Evolutionary conservation across 1,140 invertebrate genomes (phyloP).

Genomic region (Magallana gigas): DNA sequence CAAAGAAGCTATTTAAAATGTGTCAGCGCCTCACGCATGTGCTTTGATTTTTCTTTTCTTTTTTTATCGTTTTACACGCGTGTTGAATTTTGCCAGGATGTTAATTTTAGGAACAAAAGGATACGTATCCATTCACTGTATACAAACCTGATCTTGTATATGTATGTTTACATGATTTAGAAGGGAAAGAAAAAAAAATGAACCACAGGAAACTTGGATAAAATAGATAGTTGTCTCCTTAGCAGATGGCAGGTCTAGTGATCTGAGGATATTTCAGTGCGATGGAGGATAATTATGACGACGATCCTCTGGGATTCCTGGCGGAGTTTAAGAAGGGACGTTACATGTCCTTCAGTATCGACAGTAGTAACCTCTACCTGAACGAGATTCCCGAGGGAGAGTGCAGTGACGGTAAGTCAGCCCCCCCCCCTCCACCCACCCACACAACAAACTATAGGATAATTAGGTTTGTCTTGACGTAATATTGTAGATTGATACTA

Average conservation of each 20-base stretch:
- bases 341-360: conserved; percentile 16
- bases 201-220: background rate
- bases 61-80: background rate
- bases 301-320: background rate
- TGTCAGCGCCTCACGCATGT: background rate
- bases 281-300: conserved; percentile 12
- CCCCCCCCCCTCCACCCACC: too few relatives aligned
- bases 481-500: too few relatives aligned
- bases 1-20: background rate
- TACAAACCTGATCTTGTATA: background rate
- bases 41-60: background rate
- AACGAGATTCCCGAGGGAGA: background rate
- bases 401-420: background rate
- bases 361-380: conserved; percentile 1
- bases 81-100: background rate
- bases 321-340: conserved; percentile 32
- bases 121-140: background rate
- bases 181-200: background rate
- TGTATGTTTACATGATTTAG: background rate
- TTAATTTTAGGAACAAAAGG: background rate
- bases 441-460: too few relatives aligned
- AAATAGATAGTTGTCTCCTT: background rate
- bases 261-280: background rate
- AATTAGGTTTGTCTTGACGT: too few relatives aligned
- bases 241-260: background rate